Evolutionary conservation across 1,140 invertebrate genomes (phyloP), one percentile per base, ranked within the genome.

Genomic region (Drosophila ercepeae): DNA sequence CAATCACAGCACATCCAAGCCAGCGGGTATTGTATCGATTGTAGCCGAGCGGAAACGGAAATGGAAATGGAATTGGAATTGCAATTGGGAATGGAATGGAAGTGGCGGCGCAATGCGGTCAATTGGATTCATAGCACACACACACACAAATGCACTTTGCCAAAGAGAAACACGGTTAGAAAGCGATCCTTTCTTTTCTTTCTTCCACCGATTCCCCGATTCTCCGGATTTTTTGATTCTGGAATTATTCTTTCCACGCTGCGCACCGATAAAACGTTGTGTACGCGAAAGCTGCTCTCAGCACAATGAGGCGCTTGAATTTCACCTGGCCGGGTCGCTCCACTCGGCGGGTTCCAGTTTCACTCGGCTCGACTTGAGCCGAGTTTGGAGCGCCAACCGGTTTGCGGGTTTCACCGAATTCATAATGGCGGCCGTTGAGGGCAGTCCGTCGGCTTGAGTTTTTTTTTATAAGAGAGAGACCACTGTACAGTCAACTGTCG

Each of bases 231-330:
- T n/a, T n/a, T 32, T 7, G 29, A n/a, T 64, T 49, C 48, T 58
- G 5, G 3, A 23, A 46, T 32, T 34, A 25, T 39, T 36, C 68
- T 39, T 39, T 39, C 16, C 13, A 54, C 36, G 29, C 45, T 59
- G 52, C 49, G 59, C 50, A 72, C 71, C 70, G 75, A 70, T 75
- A 55, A 16, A 72, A 89, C 88, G 88, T 90, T 89, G 88, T 86
- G 88, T 70, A 89, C 88, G 83, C 81, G 88, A 90, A 89, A 90
- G 82, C 88, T 78, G 78, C 82, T 89, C 84, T 81, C 65, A 78
- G 61, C 78, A 77, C 70, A 89, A 81, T 89, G 84, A 84, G 76
- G 76, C 67, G 59, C 58, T 69, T 69, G 55, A 34, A 48, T 64
- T 52, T 46, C 41, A 42, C 50, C 45, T 46, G 41, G 60, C 65